phyloP scores from a whole-genome alignment of 2,113 vertebrate species.

The Nyctibius bracteatus region DNA sequence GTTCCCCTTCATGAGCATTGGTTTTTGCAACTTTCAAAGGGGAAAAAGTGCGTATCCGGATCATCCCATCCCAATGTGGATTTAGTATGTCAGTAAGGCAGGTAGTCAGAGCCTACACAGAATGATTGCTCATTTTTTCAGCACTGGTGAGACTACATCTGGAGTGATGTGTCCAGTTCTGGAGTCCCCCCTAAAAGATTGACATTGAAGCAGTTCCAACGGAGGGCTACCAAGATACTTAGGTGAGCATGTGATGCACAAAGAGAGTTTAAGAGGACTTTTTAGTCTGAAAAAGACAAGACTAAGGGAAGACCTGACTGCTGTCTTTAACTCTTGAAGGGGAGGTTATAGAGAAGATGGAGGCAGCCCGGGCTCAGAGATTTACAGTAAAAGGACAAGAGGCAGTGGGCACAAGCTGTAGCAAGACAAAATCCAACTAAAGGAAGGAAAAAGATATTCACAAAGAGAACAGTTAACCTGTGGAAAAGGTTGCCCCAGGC shows the following conservation, averaged over 20 bases:
- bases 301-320: not conserved
- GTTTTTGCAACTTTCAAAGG: not conserved
- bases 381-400: not conserved
- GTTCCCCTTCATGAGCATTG: not conserved
- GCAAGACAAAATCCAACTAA: not conserved
- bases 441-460: not conserved
- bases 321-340: not conserved
- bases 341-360: not conserved
- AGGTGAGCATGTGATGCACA: not conserved
- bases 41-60: not conserved
- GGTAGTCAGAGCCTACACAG: not conserved
- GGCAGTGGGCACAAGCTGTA: not conserved
- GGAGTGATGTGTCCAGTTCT: not conserved
- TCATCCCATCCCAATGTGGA: not conserved
- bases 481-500: not conserved
- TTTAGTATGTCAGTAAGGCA: not conserved
- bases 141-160: not conserved
- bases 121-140: not conserved
- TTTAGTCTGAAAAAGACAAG: not conserved
- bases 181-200: rapidly evolving
- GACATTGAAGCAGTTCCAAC: rapidly evolving
- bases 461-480: not conserved
- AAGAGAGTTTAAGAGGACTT: not conserved
- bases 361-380: not conserved
- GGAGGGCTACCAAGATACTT: not conserved